Evolutionary conservation across 2,797 vertebrate species (phyloP).

Genomic region (Protosalanx chinensis): DNA sequence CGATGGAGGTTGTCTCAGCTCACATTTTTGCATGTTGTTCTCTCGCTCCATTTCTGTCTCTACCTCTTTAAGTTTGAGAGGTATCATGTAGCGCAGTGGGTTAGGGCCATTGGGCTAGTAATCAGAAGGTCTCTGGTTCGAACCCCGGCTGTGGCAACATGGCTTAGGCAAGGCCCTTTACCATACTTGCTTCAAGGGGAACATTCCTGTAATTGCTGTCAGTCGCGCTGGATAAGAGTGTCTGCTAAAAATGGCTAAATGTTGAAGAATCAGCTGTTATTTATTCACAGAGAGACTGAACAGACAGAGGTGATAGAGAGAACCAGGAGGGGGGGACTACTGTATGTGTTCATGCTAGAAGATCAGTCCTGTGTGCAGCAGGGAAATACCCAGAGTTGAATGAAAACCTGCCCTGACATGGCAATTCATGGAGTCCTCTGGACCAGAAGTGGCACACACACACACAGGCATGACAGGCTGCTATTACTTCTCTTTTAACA

Average conservation of each 20-base stretch:
- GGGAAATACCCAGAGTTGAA: conserved; percentile 46
- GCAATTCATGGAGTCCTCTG: conserved; percentile 21
- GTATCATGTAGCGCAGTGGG: too few species aligned
- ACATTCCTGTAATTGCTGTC: too few species aligned
- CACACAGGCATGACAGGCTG: background rate
- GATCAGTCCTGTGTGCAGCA: conserved; percentile 27
- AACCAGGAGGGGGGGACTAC: conserved; percentile 28
- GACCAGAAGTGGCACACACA: conserved; percentile 7
- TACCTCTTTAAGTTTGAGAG: background rate
- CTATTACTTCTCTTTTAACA: background rate
- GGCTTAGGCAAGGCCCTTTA: too few species aligned
- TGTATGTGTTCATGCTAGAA: conserved; percentile 27
- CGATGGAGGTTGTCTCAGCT: background rate
- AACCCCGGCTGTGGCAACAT: too few species aligned
- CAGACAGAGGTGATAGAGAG: conserved; percentile 1
- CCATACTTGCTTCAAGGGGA: too few species aligned
- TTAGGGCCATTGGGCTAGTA: too few species aligned
- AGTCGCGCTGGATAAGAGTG: too few species aligned
- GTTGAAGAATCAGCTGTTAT: background rate
- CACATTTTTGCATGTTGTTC: background rate
- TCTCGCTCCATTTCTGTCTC: background rate
- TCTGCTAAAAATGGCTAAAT: too few species aligned
- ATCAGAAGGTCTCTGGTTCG: too few species aligned
- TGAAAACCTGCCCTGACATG: conserved; percentile 57
- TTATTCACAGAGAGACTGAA: background rate